Evolutionary conservation across 2,888 invertebrate species (phyloP).

Genomic region (Hyalella azteca): DNA sequence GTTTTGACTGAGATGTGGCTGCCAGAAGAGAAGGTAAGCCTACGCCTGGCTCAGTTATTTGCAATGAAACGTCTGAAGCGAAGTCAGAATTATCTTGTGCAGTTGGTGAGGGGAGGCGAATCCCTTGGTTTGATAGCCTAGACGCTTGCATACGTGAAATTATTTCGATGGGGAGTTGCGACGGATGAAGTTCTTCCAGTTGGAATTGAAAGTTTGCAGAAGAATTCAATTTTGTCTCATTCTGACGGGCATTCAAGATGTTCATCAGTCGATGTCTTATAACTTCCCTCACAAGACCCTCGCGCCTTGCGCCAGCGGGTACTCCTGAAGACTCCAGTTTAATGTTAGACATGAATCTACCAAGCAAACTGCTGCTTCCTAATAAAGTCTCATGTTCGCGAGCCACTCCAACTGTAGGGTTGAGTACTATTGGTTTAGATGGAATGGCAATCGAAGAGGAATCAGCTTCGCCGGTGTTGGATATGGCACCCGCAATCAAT

Average conservation of each 20-base stretch:
- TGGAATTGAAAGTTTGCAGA: not conserved
- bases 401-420: not conserved
- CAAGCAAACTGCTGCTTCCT: no score
- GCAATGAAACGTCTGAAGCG: no score
- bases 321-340: no score
- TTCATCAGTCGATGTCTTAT: not conserved
- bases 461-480: not conserved
- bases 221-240: not conserved
- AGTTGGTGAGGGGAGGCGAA: not conserved
- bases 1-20: no score
- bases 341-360: no score
- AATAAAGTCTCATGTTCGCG: no score
- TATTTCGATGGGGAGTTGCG: not conserved
- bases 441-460: not conserved
- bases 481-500: not conserved
- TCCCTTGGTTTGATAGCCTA: not conserved
- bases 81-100: no score
- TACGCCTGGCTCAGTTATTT: no score
- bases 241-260: not conserved
- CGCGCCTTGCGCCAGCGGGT: no score
- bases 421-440: not conserved
- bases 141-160: conserved; percentile 6
- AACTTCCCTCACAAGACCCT: not conserved
- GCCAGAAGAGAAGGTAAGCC: no score
- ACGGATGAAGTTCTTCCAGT: not conserved